Percentiles rank a stretch among this genome's conserved stretches.
Evolutionary conservation across 1,140 invertebrate species (phyloP).

Genomic region (Leguminivora glycinivorella): DNA sequence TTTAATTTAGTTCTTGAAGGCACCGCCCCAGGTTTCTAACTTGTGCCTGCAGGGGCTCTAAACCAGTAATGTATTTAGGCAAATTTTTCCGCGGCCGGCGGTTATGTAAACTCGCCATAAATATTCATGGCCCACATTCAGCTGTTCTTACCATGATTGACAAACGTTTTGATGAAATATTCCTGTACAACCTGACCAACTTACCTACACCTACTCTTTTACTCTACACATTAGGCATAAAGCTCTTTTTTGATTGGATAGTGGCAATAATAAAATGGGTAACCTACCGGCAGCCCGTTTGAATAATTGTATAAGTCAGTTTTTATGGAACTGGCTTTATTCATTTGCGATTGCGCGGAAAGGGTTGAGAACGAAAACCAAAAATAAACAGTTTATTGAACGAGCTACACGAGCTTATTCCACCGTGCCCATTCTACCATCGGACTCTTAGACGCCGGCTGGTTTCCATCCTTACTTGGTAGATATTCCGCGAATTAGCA

Average conservation of each 20-base stretch:
- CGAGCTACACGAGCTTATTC: no score
- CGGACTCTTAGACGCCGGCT: no score
- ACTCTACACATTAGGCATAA: not conserved
- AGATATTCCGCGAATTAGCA: no score
- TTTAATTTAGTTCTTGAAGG: not conserved
- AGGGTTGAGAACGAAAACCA: not conserved
- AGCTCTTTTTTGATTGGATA: not conserved
- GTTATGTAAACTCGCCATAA: slow-evolving; percentile 16
- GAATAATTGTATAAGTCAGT: slow-evolving; percentile 19
- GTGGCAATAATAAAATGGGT: not conserved
- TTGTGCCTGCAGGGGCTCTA: not conserved
- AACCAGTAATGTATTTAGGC: slow-evolving; percentile 1
- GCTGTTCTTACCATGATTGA: slow-evolving; percentile 21
- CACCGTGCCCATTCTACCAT: no score
- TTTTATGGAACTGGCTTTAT: slow-evolving; percentile 8
- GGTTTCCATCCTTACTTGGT: no score
- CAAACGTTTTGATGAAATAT: slow-evolving; percentile 22
- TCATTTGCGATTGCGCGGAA: not conserved
- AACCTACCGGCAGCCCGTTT: slow-evolving; percentile 1
- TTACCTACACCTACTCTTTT: not conserved
- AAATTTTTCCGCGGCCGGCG: slow-evolving; percentile 13
- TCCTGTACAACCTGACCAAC: not conserved
- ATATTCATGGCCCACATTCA: slow-evolving; percentile 16
- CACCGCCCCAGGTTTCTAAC: not conserved
- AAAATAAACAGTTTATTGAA: not conserved